phyloP scores from a whole-genome alignment of 1,140 invertebrate species.

The Philotrypesis tridentata region DNA sequence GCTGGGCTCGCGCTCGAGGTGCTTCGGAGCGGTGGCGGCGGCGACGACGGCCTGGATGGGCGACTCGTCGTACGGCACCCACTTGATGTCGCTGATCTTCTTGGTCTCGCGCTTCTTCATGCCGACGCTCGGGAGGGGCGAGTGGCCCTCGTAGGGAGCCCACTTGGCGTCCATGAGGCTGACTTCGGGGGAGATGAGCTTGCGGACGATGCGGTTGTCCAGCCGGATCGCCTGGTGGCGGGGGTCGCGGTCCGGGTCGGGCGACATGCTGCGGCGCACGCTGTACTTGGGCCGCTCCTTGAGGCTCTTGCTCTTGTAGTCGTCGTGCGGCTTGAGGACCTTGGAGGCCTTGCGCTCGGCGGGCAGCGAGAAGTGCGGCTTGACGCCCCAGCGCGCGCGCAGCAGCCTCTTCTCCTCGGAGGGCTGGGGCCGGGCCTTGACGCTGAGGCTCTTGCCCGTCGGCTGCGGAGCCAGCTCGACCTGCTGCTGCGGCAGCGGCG shows the following conservation, averaged over 20 bases:
- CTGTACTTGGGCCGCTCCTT: constrained; percentile 70
- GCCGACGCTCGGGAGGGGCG: constrained; percentile 67
- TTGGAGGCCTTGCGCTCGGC: constrained; percentile 59
- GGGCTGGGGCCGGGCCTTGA: constrained; percentile 58
- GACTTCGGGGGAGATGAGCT: constrained; percentile 68
- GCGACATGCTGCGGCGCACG: constrained; percentile 68
- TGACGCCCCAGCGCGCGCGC: constrained; percentile 66
- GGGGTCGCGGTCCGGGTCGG: constrained; percentile 70
- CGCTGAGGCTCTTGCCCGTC: constrained; percentile 44
- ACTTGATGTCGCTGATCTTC: constrained; percentile 68
- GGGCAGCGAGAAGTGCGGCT: constrained; percentile 68
- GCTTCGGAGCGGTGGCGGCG: constrained; percentile 8
- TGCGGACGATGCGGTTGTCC: constrained; percentile 64
- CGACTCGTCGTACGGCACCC: constrained; percentile 67
- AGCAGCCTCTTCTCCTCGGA: constrained; percentile 49
- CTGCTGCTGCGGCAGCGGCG: background rate
- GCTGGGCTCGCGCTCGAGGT: constrained; percentile 39
- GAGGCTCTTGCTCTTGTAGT: constrained; percentile 67
- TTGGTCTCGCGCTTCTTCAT: constrained; percentile 67
- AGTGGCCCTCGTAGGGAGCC: constrained; percentile 70
- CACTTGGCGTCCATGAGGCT: constrained; percentile 66
- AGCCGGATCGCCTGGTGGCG: constrained; percentile 60
- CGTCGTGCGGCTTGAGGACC: constrained; percentile 55
- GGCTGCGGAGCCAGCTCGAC: background rate
- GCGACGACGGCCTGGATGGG: constrained; percentile 49